These are phyloP conservation scores for Champsocephalus esox DNA, from an alignment of 2,797 vertebrate species.

Conservation along the genomic window DNA sequence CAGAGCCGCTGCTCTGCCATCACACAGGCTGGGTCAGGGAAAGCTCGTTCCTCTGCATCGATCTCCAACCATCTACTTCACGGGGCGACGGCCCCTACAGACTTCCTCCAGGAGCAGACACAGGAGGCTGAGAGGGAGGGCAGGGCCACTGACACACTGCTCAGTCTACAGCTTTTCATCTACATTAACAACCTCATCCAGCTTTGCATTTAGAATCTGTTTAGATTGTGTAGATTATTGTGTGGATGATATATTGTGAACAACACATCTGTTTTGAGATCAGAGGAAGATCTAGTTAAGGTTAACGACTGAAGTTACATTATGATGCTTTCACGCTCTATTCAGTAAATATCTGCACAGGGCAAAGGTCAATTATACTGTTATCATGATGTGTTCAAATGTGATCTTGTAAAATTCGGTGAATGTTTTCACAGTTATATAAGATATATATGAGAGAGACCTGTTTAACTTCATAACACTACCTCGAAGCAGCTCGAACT, in stretches of 20 bases:
- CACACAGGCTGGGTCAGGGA: slow-evolving; percentile 53
- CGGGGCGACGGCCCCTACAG: slow-evolving; percentile 47
- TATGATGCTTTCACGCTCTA: no score
- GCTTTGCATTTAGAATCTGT: not conserved
- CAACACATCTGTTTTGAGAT: no score
- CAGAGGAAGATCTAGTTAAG: no score
- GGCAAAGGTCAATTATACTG: no score
- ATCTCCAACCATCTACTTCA: slow-evolving; percentile 62
- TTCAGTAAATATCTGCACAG: no score
- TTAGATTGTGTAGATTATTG: not conserved
- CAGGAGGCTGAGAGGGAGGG: not conserved
- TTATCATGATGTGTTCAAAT: no score
- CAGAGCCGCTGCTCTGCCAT: slow-evolving; percentile 44
- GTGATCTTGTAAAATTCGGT: no score
- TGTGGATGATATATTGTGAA: not conserved
- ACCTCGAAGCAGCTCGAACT: no score
- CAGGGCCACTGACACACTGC: not conserved
- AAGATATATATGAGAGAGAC: no score
- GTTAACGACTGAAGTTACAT: no score
- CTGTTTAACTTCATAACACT: no score
- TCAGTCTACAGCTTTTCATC: not conserved
- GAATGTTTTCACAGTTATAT: no score
- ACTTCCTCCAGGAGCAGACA: slow-evolving; percentile 35
- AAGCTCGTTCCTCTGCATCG: slow-evolving; percentile 56
- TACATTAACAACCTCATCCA: not conserved